Evolutionary conservation across 1,140 invertebrate genomes (phyloP), one percentile per base, ranked within the genome.

Genomic region (Drosophila kanapiae): DNA sequence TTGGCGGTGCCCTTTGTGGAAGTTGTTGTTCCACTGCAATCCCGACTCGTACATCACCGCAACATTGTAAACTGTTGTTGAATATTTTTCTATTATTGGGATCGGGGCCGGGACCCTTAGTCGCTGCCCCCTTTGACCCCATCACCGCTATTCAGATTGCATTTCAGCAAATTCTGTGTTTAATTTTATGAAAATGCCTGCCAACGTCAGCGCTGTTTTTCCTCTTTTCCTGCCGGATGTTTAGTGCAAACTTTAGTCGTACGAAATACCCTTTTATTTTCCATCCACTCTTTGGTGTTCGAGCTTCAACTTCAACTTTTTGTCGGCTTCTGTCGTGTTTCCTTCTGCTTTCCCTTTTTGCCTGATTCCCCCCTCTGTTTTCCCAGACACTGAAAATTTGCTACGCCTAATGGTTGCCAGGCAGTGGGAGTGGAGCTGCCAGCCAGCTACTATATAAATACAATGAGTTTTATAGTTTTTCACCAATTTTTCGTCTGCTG

Each of bases 21-120:
- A 42, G 33, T 64, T 65, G 43, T 23, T 23, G 23, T 23, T 23
- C 23, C 16, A 62, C 49, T 53, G 63, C 51, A 62, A 72, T 62
- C 64, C 63, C 74, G 75, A 81, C 76, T 64, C 60, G 68, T 85
- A 86, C 82, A 86, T 78, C 75, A 86, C 82, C 78, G 82, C 82
- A 85, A 70, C 78, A 71, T 81, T 82, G 82, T 85, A 82, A 86
- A 86, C 84, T 82, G 64, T 70, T 62, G 82, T 82, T 79, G 82
- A 82, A 86, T 86, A 79, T 86, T 86, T 86, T 87, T 87, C 78
- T 86, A 82, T 85, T 85, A 86, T 86, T 82, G 60, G 61, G 37
- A 31, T n/a, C 16, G n/a, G 13, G 6, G 4, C 3, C 6, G 16
- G 13, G 48, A n/a, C 3, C 6, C 18, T 0, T 3, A 16, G n/a